Conservation (phyloP, 2,113 vertebrate species). For the Canis aureus region DNA sequence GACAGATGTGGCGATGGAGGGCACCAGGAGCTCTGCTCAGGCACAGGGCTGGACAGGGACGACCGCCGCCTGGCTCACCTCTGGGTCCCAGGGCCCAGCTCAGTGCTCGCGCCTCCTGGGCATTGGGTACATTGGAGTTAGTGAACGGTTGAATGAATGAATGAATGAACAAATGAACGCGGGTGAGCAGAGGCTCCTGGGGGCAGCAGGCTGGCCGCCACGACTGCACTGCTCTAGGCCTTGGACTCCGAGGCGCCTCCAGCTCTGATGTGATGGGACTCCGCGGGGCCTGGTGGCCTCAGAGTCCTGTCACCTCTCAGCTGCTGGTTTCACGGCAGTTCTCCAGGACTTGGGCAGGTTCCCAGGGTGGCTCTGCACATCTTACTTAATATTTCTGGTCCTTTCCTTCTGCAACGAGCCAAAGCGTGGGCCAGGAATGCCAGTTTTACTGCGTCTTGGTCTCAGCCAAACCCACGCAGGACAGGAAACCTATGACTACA, state of each 20-base stretch:
- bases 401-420: not conserved
- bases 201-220: not conserved
- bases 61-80: not conserved
- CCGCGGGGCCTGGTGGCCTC: not conserved
- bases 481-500: too few relatives aligned
- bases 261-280: not conserved
- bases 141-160: not conserved
- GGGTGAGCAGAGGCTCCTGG: not conserved
- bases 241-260: not conserved
- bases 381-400: not conserved
- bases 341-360: not conserved
- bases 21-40: fast-evolving
- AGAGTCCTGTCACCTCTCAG: not conserved
- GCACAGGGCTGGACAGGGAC: not conserved
- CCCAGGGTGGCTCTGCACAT: not conserved
- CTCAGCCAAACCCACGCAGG: not conserved
- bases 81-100: not conserved
- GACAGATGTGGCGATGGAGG: not conserved
- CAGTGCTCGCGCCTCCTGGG: not conserved
- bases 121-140: not conserved
- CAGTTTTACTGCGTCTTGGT: not conserved
- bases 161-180: not conserved
- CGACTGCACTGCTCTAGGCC: not conserved
- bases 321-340: not conserved
- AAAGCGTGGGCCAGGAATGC: not conserved